Conservation (phyloP, 2,113 vertebrate genomes). For the Pseudopipra pipra region DNA sequence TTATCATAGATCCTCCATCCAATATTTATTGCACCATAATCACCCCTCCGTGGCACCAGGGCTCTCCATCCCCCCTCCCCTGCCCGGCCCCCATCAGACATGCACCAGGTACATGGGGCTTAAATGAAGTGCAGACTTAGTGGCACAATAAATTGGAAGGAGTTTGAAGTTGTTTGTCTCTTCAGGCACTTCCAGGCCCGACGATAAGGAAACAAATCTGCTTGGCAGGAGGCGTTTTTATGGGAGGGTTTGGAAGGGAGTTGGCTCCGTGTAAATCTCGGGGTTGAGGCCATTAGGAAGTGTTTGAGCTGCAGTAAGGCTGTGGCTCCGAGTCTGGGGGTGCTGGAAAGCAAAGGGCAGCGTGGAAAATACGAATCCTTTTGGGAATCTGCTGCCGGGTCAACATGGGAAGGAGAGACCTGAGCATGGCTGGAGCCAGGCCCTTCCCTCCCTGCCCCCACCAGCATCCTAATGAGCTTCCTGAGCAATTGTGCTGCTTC, state of each 20-base stretch:
- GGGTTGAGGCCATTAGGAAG: slow-evolving; percentile 49
- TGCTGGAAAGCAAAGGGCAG: background rate
- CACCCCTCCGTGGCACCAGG: background rate
- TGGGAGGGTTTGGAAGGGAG: slow-evolving; percentile 32
- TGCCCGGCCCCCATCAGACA: background rate
- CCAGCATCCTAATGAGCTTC: background rate
- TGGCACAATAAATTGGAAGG: slow-evolving; percentile 26
- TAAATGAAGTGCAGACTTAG: background rate
- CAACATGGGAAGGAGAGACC: background rate
- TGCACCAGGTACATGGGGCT: background rate
- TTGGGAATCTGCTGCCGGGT: background rate
- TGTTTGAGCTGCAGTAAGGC: slow-evolving; percentile 16
- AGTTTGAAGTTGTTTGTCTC: slow-evolving; percentile 54
- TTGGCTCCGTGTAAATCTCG: slow-evolving; percentile 51
- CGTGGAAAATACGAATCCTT: background rate
- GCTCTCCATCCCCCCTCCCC: background rate
- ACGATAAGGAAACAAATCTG: slow-evolving; percentile 62
- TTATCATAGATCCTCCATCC: slow-evolving; percentile 67
- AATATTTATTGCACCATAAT: slow-evolving; percentile 64
- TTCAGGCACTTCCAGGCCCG: slow-evolving; percentile 7
- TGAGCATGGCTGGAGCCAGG: rapidly evolving
- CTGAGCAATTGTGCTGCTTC: background rate
- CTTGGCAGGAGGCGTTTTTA: slow-evolving; percentile 60
- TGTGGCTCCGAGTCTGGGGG: background rate
- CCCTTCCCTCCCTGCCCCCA: background rate